Base-by-base conservation (phyloP, 2,888 invertebrate genomes). In the Ophioninae sp. region DNA sequence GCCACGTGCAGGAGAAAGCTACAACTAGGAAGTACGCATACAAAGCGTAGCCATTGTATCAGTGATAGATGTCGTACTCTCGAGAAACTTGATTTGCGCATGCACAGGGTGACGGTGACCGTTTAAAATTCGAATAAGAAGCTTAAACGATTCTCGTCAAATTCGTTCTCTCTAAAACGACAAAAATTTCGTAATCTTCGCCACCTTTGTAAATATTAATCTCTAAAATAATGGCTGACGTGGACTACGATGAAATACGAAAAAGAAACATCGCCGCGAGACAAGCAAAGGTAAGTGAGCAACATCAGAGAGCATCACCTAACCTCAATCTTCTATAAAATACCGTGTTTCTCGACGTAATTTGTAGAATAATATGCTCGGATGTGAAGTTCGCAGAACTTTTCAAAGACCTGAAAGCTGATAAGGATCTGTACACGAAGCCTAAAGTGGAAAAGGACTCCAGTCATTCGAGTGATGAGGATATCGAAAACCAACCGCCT, bases 211-310 rank as follows among this genome's bases (percentile, higher is more conserved):
- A 61, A 62, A 62, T n/a, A 62, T n/a, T 64, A 7, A 30, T 50
- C 6, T 0, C 1, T 56, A 8, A 2, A 21, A 50, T 37, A 13
- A 89, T 89, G 89, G 67, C 21, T 3, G 84, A 87, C 73, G 86
- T 37, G 41, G 90, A 93, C 76, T 91, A 91, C 75, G 91, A 91
- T 37, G 82, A 86, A 30, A 65, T 91, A 56, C 88, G 93, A 20
- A 86, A 88, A 77, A 88, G 86, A 82, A 93, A 93, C 81, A 91
- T 92, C 65, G 89, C 89, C 41, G 90, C 91, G 78, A 86, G 90
- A 64, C 87, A 91, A 65, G 91, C 89, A 8, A 86, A 91, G 77
- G 92, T 92, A 88, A 90, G n/a, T 57, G 17, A 67, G 23, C n/a
- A 30, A 5, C 73, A 70, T 79, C 68, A 73, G 65, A 64, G 37